Evolutionary conservation across 2,888 invertebrate species (phyloP).

Genomic region (Fragum fragum): DNA sequence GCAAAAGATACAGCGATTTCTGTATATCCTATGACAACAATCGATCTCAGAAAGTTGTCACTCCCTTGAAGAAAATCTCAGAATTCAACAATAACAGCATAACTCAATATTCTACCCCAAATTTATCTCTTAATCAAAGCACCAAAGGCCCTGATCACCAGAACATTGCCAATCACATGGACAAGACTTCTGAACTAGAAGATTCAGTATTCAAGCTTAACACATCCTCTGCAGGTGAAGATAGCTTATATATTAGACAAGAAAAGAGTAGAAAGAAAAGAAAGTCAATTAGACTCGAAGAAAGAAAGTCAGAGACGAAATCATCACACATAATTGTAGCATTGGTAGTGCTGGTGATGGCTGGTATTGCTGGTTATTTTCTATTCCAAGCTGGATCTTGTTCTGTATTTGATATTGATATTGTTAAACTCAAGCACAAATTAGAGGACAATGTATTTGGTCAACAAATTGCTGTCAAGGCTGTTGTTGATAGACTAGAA

Average conservation of each 20-base stretch:
- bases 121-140: background rate
- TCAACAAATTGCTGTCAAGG: constrained; percentile 79
- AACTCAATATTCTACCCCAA: background rate
- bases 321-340: constrained; percentile 41
- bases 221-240: background rate
- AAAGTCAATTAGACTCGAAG: background rate
- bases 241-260: background rate
- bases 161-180: background rate
- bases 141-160: background rate
- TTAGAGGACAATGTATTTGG: constrained; percentile 79
- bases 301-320: constrained; percentile 19
- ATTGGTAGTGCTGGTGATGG: constrained; percentile 26
- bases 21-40: constrained; percentile 33
- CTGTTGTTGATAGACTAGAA: constrained; percentile 63
- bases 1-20: constrained; percentile 51
- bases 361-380: constrained; percentile 43
- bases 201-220: constrained; percentile 50
- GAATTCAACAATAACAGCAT: background rate
- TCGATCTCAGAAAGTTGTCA: constrained; percentile 28
- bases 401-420: constrained; percentile 58
- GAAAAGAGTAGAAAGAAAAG: background rate
- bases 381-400: constrained; percentile 54
- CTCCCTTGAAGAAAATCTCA: constrained; percentile 28
- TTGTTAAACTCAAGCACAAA: constrained; percentile 63
- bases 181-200: constrained; percentile 2